Percentiles rank a stretch among this genome's conserved stretches.
Conservation (phyloP, 2,113 vertebrate species). For the Misgurnus mizolepis region DNA sequence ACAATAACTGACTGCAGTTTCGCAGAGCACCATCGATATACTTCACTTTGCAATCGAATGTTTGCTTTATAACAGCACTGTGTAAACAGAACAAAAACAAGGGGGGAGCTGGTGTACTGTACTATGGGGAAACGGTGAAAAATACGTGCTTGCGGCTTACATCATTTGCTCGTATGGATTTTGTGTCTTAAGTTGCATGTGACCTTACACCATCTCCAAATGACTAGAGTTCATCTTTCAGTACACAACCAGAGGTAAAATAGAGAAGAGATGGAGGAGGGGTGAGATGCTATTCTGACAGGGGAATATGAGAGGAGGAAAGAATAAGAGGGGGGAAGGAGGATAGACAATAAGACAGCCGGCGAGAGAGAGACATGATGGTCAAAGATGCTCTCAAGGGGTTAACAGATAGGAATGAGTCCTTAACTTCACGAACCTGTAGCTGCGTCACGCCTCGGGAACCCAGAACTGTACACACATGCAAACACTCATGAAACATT, state of each 20-base stretch:
- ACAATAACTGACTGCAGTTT: background rate
- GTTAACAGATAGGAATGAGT: slow-evolving; percentile 6
- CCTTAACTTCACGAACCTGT: background rate
- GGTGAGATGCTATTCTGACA: slow-evolving; percentile 27
- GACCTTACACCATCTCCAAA: slow-evolving; percentile 38
- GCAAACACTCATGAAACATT: slow-evolving; percentile 66
- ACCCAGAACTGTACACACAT: slow-evolving; percentile 31
- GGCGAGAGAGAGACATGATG: slow-evolving; percentile 25
- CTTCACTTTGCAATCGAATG: background rate
- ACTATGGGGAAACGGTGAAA: background rate
- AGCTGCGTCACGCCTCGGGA: background rate
- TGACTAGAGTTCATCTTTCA: slow-evolving; percentile 31
- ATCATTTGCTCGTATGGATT: slow-evolving; percentile 27
- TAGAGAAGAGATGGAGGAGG: slow-evolving; percentile 18
- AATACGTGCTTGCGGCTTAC: background rate
- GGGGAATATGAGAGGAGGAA: slow-evolving; percentile 18
- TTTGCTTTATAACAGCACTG: background rate
- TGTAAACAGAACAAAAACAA: slow-evolving; percentile 23
- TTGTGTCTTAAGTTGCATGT: slow-evolving; percentile 31
- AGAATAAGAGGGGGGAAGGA: background rate
- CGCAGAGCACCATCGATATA: background rate
- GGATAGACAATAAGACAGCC: background rate
- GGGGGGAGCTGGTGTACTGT: background rate
- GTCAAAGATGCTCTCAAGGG: background rate
- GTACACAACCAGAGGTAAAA: slow-evolving; percentile 38